Conservation (phyloP, 1,140 invertebrate genomes). For the Bombus breviceps region DNA sequence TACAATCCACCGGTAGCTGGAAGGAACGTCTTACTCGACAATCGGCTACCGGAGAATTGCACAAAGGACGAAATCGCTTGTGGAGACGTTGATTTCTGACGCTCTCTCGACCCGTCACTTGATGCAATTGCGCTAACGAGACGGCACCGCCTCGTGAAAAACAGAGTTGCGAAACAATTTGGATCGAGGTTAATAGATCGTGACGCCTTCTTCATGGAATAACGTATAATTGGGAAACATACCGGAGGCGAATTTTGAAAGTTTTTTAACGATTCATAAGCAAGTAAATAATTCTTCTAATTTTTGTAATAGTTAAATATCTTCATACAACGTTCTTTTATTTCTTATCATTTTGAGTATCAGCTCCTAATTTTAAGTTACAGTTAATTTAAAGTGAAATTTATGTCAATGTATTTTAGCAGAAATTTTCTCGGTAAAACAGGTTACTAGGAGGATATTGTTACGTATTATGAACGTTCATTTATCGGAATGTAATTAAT, state of each 20-base stretch:
- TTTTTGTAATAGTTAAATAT: background rate
- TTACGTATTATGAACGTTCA: background rate
- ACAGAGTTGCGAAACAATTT: slow-evolving; percentile 11
- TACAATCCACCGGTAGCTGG: slow-evolving; percentile 46
- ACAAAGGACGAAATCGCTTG: slow-evolving; percentile 56
- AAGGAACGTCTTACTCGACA: slow-evolving; percentile 66
- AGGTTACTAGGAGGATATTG: too few relatives aligned
- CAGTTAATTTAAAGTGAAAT: too few relatives aligned
- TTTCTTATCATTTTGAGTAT: background rate
- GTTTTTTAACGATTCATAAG: background rate
- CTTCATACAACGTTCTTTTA: background rate
- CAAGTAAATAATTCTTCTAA: background rate
- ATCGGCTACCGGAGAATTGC: slow-evolving; percentile 60
- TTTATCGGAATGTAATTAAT: background rate
- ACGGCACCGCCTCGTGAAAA: slow-evolving; percentile 24
- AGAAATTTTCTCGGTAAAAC: too few relatives aligned
- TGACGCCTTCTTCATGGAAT: too few relatives aligned
- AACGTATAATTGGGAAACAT: background rate
- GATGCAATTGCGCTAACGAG: slow-evolving; percentile 61
- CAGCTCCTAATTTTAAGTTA: too few relatives aligned
- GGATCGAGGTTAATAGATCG: slow-evolving; percentile 1
- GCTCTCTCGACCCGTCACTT: slow-evolving; percentile 12
- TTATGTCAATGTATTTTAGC: too few relatives aligned
- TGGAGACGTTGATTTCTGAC: slow-evolving; percentile 47
- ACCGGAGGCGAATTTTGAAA: background rate